Base-by-base conservation (phyloP, 1,140 invertebrate species). In the Bombus balteatus region DNA sequence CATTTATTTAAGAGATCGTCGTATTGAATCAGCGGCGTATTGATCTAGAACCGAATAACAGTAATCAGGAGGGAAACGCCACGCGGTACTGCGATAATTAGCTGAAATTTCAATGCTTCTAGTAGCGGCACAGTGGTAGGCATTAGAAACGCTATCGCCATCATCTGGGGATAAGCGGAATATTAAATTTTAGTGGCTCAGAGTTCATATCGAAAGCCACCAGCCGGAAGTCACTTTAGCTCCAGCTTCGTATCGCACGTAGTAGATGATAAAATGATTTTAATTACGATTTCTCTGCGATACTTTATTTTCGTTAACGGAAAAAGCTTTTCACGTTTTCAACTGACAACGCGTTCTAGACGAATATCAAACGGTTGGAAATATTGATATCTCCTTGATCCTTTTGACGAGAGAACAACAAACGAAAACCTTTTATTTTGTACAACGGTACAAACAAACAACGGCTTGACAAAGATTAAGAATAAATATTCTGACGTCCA, bases 121-220 rank as follows among this genome's bases (percentile, higher is more conserved):
- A 34, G 12, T 39, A 12, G 4, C 32, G 13, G 41, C n/a, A 41
- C 18, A 34, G 34, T 34, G 59, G 34, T 34, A 43, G 65, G 41
- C 70, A 80, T 89, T 89, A 70, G 80, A 37, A 83, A 73, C 59
- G 89, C 66, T 83, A 86, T 83, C 53, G 75, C 78, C 62, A 86
- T 81, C 68, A 47, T 85, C 43, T 66, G 65, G 41, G 78, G 53
- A 85, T 47, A 59, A 32, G 53, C 28, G 71, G 81, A 71, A 86
- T 80, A 87, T 90, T 86, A 90, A 91, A 91, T 91, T 91, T 91
- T 88, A 91, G 80, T 70, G 76, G 75, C 87, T 78, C 79, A 89
- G 68, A 73, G 88, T 84, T 77, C 68, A 75, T 86, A 87, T 89
- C 82, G 83, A 87, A 68, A 74, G 73, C 73, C 75, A 70, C 10